These are phyloP conservation scores for Crioceris asparagi DNA, from an alignment of 2,888 invertebrate species.

Conservation along the genomic window DNA sequence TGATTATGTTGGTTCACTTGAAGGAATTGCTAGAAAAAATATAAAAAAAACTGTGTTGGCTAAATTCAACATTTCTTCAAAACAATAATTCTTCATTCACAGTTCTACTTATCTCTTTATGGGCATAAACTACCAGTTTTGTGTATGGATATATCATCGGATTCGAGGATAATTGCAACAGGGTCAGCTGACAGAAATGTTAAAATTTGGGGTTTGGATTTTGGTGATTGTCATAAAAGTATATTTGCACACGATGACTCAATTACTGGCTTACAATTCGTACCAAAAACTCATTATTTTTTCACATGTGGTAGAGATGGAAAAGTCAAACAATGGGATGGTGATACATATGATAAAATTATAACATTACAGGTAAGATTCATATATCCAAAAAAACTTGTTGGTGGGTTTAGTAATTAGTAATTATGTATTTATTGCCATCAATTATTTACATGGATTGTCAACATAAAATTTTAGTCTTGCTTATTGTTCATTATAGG, in stretches of 20 bases:
- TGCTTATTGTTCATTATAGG: constrained; percentile 40
- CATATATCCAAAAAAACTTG: constrained; percentile 6
- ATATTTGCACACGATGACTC: constrained; percentile 95
- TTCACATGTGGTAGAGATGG: constrained; percentile 93
- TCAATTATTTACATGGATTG: no score
- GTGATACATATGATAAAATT: constrained; percentile 81
- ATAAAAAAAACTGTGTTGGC: no score
- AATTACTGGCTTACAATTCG: constrained; percentile 78
- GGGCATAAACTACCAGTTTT: constrained; percentile 93
- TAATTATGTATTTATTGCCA: constrained; percentile 1
- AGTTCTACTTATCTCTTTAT: constrained; percentile 89
- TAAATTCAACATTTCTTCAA: no score
- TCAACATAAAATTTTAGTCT: no score
- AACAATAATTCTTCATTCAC: constrained; percentile 37
- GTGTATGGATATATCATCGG: constrained; percentile 86
- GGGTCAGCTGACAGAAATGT: constrained; percentile 93
- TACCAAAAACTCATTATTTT: constrained; percentile 84
- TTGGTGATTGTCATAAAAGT: constrained; percentile 95
- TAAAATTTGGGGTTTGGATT: constrained; percentile 97
- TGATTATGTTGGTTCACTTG: no score
- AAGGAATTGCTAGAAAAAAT: no score
- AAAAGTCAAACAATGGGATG: constrained; percentile 95
- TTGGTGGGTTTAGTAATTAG: no score
- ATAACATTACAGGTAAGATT: constrained; percentile 65
- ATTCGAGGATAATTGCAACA: constrained; percentile 77